phyloP scores from a whole-genome alignment of 2,888 invertebrate genomes.

The Drosophila lacicola region DNA sequence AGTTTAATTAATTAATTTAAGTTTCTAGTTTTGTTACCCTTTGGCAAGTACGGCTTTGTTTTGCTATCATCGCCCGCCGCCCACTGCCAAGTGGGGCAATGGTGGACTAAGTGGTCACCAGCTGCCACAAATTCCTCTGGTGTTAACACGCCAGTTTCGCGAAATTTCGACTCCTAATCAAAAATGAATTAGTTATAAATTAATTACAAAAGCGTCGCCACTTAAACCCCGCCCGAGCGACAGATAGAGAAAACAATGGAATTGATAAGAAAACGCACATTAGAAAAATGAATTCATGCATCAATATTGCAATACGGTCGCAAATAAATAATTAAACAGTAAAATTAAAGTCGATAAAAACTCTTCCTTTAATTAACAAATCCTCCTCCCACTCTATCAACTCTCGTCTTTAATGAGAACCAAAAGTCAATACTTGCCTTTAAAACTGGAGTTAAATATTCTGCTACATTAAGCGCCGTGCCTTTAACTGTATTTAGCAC shows the following conservation, averaged over 20 bases:
- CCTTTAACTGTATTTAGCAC: constrained; percentile 98
- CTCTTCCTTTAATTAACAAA: not conserved
- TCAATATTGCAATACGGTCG: not conserved
- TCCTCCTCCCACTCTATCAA: not conserved
- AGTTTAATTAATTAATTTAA: not conserved
- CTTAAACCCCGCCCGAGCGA: constrained; percentile 4
- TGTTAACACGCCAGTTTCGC: constrained; percentile 98
- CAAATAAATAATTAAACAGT: not conserved
- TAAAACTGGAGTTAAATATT: constrained; percentile 97
- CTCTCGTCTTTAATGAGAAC: not conserved
- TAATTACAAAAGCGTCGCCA: constrained; percentile 2
- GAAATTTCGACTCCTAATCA: constrained; percentile 96
- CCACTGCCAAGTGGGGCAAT: constrained; percentile 99
- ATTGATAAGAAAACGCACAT: not conserved
- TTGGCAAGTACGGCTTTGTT: constrained; percentile 94
- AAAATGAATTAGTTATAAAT: not conserved
- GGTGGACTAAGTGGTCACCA: constrained; percentile 99
- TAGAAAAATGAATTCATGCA: not conserved
- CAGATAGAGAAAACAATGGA: constrained; percentile 3
- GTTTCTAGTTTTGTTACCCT: constrained; percentile 66
- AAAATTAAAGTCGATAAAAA: not conserved
- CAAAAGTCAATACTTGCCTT: constrained; percentile 88
- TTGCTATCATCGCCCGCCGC: constrained; percentile 95
- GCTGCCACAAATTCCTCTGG: constrained; percentile 99
- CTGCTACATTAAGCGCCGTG: constrained; percentile 97